A percentile compares a stretch with the other conserved stretches of the same genome.
Conservation (phyloP, 2,113 vertebrate species). For the Dicentrarchus labrax region DNA sequence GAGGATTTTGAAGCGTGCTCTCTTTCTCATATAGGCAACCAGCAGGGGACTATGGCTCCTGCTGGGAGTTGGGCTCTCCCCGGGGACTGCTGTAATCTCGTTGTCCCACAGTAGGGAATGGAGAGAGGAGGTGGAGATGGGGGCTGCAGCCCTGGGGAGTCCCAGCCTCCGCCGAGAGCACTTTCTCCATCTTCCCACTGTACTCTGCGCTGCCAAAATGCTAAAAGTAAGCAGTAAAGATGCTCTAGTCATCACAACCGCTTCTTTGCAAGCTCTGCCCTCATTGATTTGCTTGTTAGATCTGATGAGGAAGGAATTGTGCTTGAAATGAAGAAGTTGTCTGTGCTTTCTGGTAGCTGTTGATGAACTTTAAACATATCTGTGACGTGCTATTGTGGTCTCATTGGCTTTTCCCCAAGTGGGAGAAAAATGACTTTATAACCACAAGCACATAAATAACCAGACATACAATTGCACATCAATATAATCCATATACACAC, state of each 20-base stretch:
- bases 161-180: slow-evolving; percentile 54
- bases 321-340: slow-evolving; percentile 35
- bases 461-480: background rate
- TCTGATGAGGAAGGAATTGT: slow-evolving; percentile 25
- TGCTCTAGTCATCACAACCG: slow-evolving; percentile 64
- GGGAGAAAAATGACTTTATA: background rate
- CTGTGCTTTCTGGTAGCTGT: background rate
- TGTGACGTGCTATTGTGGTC: slow-evolving; percentile 1
- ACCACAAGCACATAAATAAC: background rate
- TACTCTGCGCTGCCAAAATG: slow-evolving; percentile 40
- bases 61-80: slow-evolving; percentile 64
- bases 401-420: background rate
- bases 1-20: slow-evolving; percentile 46
- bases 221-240: slow-evolving; percentile 71
- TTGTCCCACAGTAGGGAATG: slow-evolving; percentile 69
- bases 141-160: slow-evolving; percentile 66
- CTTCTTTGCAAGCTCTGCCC: slow-evolving; percentile 32
- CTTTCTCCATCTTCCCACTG: slow-evolving; percentile 63
- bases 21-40: slow-evolving; percentile 34
- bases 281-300: slow-evolving; percentile 56
- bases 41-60: slow-evolving; percentile 55
- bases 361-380: slow-evolving; percentile 8
- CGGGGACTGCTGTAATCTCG: slow-evolving; percentile 73
- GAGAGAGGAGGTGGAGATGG: slow-evolving; percentile 57
- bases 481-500: slow-evolving; percentile 29